Conservation (phyloP, 2,888 invertebrate species). For the Hololepta plana region DNA sequence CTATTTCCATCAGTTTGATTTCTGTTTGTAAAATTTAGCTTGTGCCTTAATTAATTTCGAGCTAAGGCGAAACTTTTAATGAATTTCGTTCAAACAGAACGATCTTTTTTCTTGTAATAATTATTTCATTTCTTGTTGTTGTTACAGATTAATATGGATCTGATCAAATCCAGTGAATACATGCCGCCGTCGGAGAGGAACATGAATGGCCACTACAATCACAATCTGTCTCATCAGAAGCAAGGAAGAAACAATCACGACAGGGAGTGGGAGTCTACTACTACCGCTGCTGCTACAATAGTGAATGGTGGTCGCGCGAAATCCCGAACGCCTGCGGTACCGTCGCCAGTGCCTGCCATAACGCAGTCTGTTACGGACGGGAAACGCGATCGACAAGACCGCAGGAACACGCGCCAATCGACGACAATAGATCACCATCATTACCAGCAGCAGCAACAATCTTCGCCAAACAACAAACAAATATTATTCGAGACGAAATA, state of each 20-base stretch:
- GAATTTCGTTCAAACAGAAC: too few relatives aligned
- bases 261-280: constrained; percentile 17
- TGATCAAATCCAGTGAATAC: constrained; percentile 31
- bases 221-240: constrained; percentile 17
- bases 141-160: constrained; percentile 33
- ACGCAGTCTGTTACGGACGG: constrained; percentile 15
- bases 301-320: constrained; percentile 2
- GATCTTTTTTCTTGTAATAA: too few relatives aligned
- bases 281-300: neutral
- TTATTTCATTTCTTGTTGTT: constrained; percentile 8
- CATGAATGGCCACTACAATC: constrained; percentile 21
- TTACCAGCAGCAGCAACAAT: too few relatives aligned
- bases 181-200: constrained; percentile 22
- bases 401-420: constrained; percentile 11
- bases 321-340: constrained; percentile 4
- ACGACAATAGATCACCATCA: too few relatives aligned
- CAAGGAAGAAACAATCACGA: too few relatives aligned
- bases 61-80: too few relatives aligned
- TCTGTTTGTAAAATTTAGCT: too few relatives aligned
- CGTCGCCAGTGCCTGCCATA: constrained; percentile 19
- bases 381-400: constrained; percentile 12
- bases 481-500: too few relatives aligned
- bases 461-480: too few relatives aligned
- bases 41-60: too few relatives aligned
- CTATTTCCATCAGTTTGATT: too few relatives aligned